A percentile compares a stretch with the other conserved stretches of the same genome.
These are phyloP conservation scores for Oceanites oceanicus DNA, from an alignment of 2,113 vertebrate genomes.

Conservation along the genomic window DNA sequence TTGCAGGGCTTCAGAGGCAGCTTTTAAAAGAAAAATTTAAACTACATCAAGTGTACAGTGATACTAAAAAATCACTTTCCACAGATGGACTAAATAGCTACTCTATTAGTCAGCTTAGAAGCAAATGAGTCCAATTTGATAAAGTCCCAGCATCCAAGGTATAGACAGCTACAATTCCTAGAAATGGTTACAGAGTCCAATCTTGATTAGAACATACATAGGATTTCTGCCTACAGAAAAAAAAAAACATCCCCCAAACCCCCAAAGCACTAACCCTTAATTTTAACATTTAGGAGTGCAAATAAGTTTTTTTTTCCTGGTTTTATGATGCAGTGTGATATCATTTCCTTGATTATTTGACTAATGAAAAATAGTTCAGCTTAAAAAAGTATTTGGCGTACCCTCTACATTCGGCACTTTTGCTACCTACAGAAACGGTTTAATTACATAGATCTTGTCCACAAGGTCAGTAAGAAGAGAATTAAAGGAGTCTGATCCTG, in stretches of 20 bases:
- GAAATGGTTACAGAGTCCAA: neutral
- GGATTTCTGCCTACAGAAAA: neutral
- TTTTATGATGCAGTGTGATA: neutral
- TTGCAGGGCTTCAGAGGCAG: conserved; percentile 19
- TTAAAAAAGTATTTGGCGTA: neutral
- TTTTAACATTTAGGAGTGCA: neutral
- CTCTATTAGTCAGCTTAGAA: conserved; percentile 1
- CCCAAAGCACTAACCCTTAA: neutral
- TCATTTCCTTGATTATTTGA: neutral
- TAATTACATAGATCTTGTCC: neutral
- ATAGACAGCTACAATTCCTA: neutral
- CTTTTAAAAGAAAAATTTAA: neutral
- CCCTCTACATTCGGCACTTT: neutral
- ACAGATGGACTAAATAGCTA: neutral
- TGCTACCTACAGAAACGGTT: neutral
- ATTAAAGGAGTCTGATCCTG: neutral
- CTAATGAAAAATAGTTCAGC: neutral
- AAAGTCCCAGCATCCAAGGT: neutral
- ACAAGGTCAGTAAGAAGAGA: neutral
- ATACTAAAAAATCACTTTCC: conserved; percentile 34
- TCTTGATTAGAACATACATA: neutral
- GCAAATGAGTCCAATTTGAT: neutral
- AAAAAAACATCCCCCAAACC: rapidly evolving
- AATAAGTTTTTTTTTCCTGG: neutral
- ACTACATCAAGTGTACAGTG: neutral